Evolutionary conservation across 2,888 invertebrate genomes (phyloP).

Genomic region (Timandra comae): DNA sequence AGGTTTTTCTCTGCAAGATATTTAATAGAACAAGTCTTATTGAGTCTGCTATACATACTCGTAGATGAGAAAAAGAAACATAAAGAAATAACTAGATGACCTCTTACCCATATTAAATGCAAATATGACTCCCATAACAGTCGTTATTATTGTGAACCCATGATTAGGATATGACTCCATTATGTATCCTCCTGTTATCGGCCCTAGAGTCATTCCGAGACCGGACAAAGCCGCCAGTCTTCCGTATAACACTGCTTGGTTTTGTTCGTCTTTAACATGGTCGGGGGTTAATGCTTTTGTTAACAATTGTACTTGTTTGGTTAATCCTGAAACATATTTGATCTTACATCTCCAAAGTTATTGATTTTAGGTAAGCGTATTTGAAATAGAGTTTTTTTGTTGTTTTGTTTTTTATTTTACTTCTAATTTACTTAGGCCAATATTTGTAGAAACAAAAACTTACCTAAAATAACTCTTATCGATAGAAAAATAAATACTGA

Average conservation of each 20-base stretch:
- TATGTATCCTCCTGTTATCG: constrained; percentile 78
- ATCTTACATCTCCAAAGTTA: too few relatives aligned
- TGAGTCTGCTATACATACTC: too few relatives aligned
- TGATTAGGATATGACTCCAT: constrained; percentile 54
- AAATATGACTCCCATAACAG: constrained; percentile 25
- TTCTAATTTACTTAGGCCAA: background rate
- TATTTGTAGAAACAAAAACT: constrained; percentile 19
- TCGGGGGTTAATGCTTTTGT: constrained; percentile 78
- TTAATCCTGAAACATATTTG: constrained; percentile 67
- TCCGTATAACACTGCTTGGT: constrained; percentile 73
- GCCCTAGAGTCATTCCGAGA: constrained; percentile 79
- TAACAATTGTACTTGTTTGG: constrained; percentile 80
- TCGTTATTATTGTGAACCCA: constrained; percentile 71
- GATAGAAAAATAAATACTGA: constrained; percentile 59
- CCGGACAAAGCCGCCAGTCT: constrained; percentile 76
- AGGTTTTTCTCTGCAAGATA: too few relatives aligned
- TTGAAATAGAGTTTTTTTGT: too few relatives aligned
- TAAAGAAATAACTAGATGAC: too few relatives aligned
- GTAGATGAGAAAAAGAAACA: too few relatives aligned
- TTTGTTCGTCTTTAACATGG: constrained; percentile 48
- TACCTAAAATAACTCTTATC: constrained; percentile 66
- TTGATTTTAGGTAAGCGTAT: too few relatives aligned
- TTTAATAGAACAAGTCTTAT: too few relatives aligned
- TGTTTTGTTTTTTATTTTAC: too few relatives aligned
- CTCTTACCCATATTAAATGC: too few relatives aligned